Percentiles rank a stretch among this genome's conserved stretches.
Conservation (phyloP, 2,888 invertebrate species). For the Prosopocoilus inquinatus region DNA sequence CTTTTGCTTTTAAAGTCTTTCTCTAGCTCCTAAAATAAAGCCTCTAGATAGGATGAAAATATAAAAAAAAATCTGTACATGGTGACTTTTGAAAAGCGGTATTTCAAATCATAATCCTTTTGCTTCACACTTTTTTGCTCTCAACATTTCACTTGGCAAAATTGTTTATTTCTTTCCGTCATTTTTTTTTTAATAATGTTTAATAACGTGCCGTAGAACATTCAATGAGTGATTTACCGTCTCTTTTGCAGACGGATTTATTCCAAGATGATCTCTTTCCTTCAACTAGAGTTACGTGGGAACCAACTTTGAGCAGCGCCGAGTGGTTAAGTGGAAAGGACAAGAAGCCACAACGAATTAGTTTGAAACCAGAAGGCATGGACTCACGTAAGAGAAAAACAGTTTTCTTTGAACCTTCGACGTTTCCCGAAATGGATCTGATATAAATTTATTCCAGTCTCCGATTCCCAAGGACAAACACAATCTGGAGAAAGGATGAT, state of each 20-base stretch:
- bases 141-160: neutral
- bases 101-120: no score
- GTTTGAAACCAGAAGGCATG: constrained; percentile 87
- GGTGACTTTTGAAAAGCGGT: no score
- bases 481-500: constrained; percentile 44
- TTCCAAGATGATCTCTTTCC: constrained; percentile 99
- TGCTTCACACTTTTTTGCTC: no score
- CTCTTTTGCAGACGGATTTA: constrained; percentile 71
- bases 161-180: constrained; percentile 8
- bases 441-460: constrained; percentile 29
- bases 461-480: constrained; percentile 30
- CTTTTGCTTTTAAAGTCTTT: no score
- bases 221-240: no score
- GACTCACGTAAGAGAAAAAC: constrained; percentile 62
- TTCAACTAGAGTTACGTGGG: constrained; percentile 85
- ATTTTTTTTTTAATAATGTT: constrained; percentile 23
- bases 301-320: constrained; percentile 66
- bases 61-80: no score
- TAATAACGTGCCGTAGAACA: no score
- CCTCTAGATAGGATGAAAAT: no score
- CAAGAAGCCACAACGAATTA: constrained; percentile 62
- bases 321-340: constrained; percentile 78
- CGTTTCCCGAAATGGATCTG: no score
- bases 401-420: no score
- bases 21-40: no score